Conservation (phyloP, 53 echinoderm and acorn worm genomes). For the Henricia sp. region DNA sequence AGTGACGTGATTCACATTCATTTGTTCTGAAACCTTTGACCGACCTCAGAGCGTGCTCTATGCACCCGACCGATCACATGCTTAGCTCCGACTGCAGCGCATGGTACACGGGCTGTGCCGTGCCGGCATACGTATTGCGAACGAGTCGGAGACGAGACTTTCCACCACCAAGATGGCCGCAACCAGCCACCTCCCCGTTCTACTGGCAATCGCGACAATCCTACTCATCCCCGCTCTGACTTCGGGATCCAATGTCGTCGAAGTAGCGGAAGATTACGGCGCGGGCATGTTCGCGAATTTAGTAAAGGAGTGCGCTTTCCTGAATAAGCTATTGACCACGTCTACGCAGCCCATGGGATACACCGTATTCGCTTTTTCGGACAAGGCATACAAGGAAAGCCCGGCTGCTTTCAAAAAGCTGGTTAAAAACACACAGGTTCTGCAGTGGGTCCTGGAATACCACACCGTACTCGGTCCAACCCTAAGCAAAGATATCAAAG, state of each 20-base stretch:
- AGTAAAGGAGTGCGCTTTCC: slow-evolving; percentile 42
- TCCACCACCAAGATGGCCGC: slow-evolving; percentile 22
- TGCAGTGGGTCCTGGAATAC: slow-evolving; percentile 63
- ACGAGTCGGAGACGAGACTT: background rate
- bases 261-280: slow-evolving; percentile 23
- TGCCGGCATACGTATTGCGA: background rate
- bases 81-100: background rate
- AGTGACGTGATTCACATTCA: no score
- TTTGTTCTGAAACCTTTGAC: no score
- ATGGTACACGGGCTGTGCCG: background rate
- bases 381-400: slow-evolving; percentile 51
- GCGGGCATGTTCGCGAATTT: slow-evolving; percentile 52
- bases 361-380: slow-evolving; percentile 73
- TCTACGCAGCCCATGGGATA: slow-evolving; percentile 11
- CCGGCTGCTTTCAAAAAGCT: slow-evolving; percentile 56
- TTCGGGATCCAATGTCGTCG: slow-evolving; percentile 29
- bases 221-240: background rate
- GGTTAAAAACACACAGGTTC: slow-evolving; percentile 8
- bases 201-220: background rate
- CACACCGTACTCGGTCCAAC: slow-evolving; percentile 58
- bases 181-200: background rate
- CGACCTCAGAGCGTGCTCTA: no score
- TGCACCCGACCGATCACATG: background rate
- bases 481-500: slow-evolving; percentile 29
- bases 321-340: slow-evolving; percentile 5